Conservation (phyloP, 2,888 invertebrate species). For the Nomada goodeniana region DNA sequence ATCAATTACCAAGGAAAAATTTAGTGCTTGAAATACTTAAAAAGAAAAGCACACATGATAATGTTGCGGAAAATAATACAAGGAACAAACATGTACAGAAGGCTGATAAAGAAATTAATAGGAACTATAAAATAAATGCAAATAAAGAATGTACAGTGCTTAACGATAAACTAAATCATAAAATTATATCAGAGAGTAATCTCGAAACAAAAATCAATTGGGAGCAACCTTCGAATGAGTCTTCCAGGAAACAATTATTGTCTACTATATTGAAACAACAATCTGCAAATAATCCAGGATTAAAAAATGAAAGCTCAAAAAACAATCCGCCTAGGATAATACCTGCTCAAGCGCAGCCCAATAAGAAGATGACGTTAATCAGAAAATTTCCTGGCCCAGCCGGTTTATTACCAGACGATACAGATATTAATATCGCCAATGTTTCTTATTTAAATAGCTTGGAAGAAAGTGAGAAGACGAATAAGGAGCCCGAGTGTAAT, state of each 20-base stretch:
- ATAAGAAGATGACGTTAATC: conserved; percentile 67
- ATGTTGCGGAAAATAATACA: conserved; percentile 14
- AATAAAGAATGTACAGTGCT: neutral
- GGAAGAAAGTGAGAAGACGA: conserved; percentile 50
- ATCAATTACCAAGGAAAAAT: conserved; percentile 30
- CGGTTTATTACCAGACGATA: conserved; percentile 82
- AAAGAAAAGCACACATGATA: conserved; percentile 25
- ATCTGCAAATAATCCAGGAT: neutral
- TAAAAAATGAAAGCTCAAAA: neutral
- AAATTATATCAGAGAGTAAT: neutral
- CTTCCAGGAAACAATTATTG: conserved; percentile 43
- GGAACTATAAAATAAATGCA: neutral
- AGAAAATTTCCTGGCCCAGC: conserved; percentile 85
- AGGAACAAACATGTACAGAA: neutral
- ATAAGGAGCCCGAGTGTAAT: conserved; percentile 52
- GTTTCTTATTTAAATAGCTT: conserved; percentile 50
- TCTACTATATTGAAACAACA: conserved; percentile 36
- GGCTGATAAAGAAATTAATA: neutral
- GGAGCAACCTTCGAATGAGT: neutral
- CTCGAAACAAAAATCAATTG: neutral
- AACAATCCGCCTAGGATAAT: conserved; percentile 1
- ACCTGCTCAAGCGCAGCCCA: conserved; percentile 7
- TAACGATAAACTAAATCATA: neutral
- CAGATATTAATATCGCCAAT: conserved; percentile 49
- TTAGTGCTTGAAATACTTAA: conserved; percentile 51